Percentiles rank a stretch among this genome's conserved stretches.
Conservation (phyloP, 2,888 invertebrate species). For the Sesamia inferens region DNA sequence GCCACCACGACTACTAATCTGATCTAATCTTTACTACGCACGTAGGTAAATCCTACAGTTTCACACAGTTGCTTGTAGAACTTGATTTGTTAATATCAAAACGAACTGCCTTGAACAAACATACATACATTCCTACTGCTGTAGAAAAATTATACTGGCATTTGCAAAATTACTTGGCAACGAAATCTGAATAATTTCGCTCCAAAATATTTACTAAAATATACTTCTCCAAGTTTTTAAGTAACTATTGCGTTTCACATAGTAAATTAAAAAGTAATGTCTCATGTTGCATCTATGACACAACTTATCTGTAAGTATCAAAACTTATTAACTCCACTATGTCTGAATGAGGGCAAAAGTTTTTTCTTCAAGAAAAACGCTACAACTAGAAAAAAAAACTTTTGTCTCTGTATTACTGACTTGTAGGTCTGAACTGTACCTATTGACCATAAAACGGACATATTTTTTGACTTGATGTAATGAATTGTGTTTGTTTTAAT, state of each 20-base stretch:
- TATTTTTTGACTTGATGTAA: no score
- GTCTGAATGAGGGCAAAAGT: conserved; percentile 5
- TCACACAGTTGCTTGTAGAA: neutral
- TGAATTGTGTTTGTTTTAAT: no score
- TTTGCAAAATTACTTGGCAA: neutral
- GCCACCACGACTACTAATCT: no score
- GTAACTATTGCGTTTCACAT: neutral
- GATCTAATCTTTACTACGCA: no score
- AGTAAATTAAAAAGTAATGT: conserved; percentile 38
- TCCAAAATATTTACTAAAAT: conserved; percentile 3
- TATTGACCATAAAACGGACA: no score
- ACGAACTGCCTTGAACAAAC: no score
- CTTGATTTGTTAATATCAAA: neutral
- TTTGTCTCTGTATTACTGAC: no score
- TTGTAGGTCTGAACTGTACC: no score
- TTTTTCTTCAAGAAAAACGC: conserved; percentile 26
- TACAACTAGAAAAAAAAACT: neutral
- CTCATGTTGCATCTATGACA: conserved; percentile 25
- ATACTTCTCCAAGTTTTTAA: neutral
- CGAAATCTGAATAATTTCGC: neutral
- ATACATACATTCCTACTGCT: neutral
- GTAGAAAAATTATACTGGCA: neutral
- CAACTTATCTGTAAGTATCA: conserved; percentile 21
- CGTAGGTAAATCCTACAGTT: conserved; percentile 27
- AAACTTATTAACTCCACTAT: conserved; percentile 28